Evolutionary conservation across 2,113 vertebrate species (phyloP).

Genomic region (Phylloscopus whistleri): DNA sequence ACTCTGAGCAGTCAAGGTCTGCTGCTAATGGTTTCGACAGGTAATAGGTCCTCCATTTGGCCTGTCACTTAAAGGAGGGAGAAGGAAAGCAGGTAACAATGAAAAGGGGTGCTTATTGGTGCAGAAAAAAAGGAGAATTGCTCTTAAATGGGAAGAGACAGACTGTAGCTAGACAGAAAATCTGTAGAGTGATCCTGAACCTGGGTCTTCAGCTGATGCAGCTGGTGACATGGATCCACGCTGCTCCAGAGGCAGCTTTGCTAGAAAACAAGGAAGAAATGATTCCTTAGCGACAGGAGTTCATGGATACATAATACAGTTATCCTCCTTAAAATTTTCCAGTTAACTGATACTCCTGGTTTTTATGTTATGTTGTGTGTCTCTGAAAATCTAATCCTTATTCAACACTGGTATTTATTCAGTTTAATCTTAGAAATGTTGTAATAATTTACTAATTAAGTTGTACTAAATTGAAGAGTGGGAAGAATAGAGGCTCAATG

Average conservation of each 20-base stretch:
- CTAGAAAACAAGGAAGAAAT: neutral
- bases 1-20: neutral
- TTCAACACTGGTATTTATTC: neutral
- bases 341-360: neutral
- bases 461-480: neutral
- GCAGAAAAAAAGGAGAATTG: neutral
- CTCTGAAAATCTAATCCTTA: neutral
- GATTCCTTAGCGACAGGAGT: neutral
- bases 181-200: neutral
- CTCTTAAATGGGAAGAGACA: neutral
- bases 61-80: neutral
- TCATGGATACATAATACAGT: neutral
- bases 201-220: neutral
- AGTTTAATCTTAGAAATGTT: neutral
- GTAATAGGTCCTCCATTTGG: neutral
- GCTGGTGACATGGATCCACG: neutral
- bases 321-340: neutral
- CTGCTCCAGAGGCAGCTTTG: neutral
- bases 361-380: neutral
- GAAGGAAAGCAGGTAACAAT: neutral
- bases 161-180: neutral
- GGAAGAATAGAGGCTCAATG: neutral
- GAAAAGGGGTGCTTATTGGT: neutral
- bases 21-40: neutral
- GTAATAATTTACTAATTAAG: neutral